Evolutionary conservation across 2,888 invertebrate genomes (phyloP).

Genomic region (Orthosia gothica): DNA sequence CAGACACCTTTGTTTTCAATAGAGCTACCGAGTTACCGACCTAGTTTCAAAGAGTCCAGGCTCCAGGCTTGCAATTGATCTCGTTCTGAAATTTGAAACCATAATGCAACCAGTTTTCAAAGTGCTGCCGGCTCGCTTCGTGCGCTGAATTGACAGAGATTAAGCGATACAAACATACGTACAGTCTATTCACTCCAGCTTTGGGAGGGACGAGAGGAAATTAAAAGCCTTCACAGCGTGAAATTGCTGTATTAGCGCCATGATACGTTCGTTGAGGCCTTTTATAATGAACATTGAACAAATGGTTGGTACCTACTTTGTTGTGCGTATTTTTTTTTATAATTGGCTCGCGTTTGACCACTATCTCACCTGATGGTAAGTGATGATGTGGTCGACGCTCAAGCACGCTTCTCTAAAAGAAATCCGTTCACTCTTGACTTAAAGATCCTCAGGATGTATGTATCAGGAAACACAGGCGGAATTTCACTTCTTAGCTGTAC

Average conservation of each 20-base stretch:
- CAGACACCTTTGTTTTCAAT: constrained; percentile 45
- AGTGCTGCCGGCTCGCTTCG: constrained; percentile 15
- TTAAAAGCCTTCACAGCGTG: constrained; percentile 43
- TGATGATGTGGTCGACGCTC: too few relatives aligned
- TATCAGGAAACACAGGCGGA: too few relatives aligned
- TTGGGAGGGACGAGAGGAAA: constrained; percentile 22
- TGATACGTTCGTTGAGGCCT: constrained; percentile 20
- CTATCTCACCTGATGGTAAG: too few relatives aligned
- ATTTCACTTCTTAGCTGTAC: too few relatives aligned
- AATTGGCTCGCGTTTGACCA: too few relatives aligned
- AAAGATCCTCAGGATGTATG: too few relatives aligned
- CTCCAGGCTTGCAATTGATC: constrained; percentile 38
- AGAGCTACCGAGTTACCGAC: constrained; percentile 23
- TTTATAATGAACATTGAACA: constrained; percentile 20
- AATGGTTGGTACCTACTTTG: neutral
- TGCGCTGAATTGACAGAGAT: constrained; percentile 21
- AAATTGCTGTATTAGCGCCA: constrained; percentile 31
- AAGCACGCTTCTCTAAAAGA: too few relatives aligned
- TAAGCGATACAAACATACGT: constrained; percentile 11
- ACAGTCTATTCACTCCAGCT: constrained; percentile 26
- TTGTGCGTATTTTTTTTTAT: neutral
- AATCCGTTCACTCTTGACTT: too few relatives aligned
- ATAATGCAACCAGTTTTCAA: constrained; percentile 38
- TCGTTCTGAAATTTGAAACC: constrained; percentile 33
- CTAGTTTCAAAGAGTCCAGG: constrained; percentile 30